Conservation (phyloP, 2,113 vertebrate genomes). For the Poeciliopsis occidentalis region DNA sequence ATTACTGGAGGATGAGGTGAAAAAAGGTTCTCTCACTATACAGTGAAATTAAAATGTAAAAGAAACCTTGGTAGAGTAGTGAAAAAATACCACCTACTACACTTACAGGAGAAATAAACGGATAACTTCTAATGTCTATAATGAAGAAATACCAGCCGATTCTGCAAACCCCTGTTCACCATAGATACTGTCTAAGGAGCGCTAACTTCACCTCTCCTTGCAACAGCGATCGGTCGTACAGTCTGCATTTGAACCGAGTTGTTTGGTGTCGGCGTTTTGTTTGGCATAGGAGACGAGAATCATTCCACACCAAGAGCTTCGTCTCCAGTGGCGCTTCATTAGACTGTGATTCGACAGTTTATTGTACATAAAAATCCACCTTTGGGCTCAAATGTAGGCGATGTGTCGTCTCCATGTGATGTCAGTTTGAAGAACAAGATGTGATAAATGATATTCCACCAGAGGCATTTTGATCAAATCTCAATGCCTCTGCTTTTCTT, state of each 20-base stretch:
- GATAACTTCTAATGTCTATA: not conserved
- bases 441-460: constrained; percentile 36
- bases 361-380: not conserved
- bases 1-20: not conserved
- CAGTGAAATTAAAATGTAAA: not conserved
- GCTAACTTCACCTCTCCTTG: no score
- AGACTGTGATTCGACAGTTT: not conserved
- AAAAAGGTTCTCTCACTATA: not conserved
- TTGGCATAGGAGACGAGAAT: not conserved
- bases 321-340: not conserved
- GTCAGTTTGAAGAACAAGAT: constrained; percentile 34
- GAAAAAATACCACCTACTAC: not conserved
- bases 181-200: no score
- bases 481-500: constrained; percentile 14
- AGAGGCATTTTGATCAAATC: constrained; percentile 51
- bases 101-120: no score
- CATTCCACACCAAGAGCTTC: not conserved
- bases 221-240: not conserved
- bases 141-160: not conserved
- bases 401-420: constrained; percentile 12
- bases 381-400: not conserved
- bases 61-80: not conserved
- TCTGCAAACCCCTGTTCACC: not conserved
- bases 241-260: not conserved
- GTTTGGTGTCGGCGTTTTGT: no score